Percentiles rank a stretch among this genome's conserved stretches.
These are phyloP conservation scores for Dolichopus griseipennis DNA, from an alignment of 2,888 invertebrate species.

Conservation along the genomic window DNA sequence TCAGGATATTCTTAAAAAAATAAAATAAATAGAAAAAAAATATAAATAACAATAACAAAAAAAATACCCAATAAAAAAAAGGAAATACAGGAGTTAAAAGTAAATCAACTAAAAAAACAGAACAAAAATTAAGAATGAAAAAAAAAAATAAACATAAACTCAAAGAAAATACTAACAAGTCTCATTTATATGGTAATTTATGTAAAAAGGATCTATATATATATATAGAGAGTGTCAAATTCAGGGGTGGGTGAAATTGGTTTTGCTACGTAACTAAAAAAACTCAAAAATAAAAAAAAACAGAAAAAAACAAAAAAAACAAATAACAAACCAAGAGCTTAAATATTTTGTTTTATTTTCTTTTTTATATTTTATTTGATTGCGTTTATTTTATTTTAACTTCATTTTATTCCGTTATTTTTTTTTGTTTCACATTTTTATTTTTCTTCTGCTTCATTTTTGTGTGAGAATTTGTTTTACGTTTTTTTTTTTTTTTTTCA, in stretches of 20 bases:
- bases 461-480: no score
- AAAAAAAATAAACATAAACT: neutral
- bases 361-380: neutral
- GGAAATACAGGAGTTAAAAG: no score
- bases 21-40: no score
- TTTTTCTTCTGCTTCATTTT: no score
- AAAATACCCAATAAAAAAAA: neutral
- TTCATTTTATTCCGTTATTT: slow-evolving; percentile 4
- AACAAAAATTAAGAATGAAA: neutral
- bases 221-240: neutral
- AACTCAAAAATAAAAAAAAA: no score
- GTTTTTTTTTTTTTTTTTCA: no score
- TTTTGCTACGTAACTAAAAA: neutral
- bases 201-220: neutral
- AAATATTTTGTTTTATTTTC: slow-evolving; percentile 5
- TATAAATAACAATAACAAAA: neutral
- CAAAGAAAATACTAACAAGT: slow-evolving; percentile 6
- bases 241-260: neutral
- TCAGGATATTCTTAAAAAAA: neutral
- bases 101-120: neutral
- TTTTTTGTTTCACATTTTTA: no score
- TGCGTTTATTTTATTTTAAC: neutral
- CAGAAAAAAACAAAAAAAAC: no score
- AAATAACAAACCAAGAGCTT: no score
- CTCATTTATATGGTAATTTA: slow-evolving; percentile 6